Conservation (phyloP, 2,797 vertebrate genomes). For the Bradypodion ventrale region DNA sequence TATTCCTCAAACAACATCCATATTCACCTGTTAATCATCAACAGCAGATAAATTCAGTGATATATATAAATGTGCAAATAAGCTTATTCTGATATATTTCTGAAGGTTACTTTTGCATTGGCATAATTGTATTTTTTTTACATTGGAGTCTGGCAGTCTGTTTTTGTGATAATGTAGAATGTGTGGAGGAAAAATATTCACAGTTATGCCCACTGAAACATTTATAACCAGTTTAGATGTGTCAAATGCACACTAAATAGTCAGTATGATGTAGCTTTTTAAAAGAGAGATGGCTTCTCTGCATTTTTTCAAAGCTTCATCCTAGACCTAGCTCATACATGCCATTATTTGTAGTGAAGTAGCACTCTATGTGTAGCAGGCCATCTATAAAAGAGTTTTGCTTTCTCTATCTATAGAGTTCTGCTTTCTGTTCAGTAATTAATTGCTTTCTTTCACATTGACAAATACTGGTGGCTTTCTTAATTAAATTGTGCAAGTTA, state of each 20-base stretch:
- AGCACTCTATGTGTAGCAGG: neutral
- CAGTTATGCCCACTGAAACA: neutral
- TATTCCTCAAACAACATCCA: neutral
- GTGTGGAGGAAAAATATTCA: slow-evolving; percentile 1
- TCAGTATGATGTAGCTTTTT: neutral
- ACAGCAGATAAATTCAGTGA: neutral
- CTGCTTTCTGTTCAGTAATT: slow-evolving; percentile 33
- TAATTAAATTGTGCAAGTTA: slow-evolving; percentile 46
- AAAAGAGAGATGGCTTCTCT: neutral
- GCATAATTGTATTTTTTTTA: neutral
- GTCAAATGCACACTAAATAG: neutral
- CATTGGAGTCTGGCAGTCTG: slow-evolving; percentile 10
- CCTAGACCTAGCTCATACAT: neutral
- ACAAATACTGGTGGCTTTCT: slow-evolving; percentile 14
- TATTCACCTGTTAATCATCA: neutral
- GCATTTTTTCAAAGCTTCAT: neutral
- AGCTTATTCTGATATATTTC: neutral
- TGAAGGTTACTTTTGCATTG: neutral
- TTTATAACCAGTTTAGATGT: slow-evolving; percentile 20
- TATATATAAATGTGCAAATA: neutral
- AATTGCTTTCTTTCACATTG: slow-evolving; percentile 26
- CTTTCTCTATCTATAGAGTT: slow-evolving; percentile 19
- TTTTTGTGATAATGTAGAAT: slow-evolving; percentile 7
- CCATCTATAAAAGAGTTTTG: slow-evolving; percentile 16
- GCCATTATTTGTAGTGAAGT: slow-evolving; percentile 16